Evolutionary conservation across 2,797 vertebrate species (phyloP).

Genomic region (Sebastes kiyomatsui): DNA sequence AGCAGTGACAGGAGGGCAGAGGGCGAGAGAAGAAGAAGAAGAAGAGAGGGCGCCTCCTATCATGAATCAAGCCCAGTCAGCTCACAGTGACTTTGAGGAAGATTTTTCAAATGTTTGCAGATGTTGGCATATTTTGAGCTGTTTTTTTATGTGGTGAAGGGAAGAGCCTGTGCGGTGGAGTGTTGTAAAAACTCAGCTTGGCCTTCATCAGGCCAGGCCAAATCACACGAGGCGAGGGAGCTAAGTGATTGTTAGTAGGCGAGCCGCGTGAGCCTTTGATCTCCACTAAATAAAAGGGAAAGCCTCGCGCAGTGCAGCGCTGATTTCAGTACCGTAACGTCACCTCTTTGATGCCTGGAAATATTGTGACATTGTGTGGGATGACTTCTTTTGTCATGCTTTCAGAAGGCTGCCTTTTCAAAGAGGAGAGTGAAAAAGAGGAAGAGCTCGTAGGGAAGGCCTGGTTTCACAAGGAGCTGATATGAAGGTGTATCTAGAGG

Average conservation of each 20-base stretch:
- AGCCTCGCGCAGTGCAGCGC: conserved; percentile 68
- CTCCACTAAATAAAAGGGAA: conserved; percentile 79
- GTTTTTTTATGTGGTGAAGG: conserved; percentile 80
- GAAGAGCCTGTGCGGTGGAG: conserved; percentile 76
- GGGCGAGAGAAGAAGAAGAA: conserved; percentile 1
- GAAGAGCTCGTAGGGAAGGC: conserved; percentile 70
- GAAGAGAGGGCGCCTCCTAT: conserved; percentile 66
- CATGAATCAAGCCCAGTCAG: conserved; percentile 63
- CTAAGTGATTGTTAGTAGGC: conserved; percentile 82
- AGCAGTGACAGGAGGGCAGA: conserved; percentile 40
- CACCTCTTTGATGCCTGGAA: conserved; percentile 82
- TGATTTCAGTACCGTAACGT: conserved; percentile 81
- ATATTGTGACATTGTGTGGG: conserved; percentile 80
- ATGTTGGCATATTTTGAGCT: conserved; percentile 83
- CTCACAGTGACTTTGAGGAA: conserved; percentile 75
- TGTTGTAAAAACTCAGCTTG: conserved; percentile 79
- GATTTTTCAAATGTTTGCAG: conserved; percentile 87
- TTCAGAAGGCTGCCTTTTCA: conserved; percentile 75
- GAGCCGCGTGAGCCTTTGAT: conserved; percentile 77
- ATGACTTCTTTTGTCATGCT: conserved; percentile 82
- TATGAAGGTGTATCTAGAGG: conserved; percentile 70
- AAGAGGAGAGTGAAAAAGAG: conserved; percentile 65
- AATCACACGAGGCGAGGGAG: conserved; percentile 76
- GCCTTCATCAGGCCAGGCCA: conserved; percentile 75
- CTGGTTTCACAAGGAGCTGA: conserved; percentile 71